Base-by-base conservation (phyloP, 2,888 invertebrate species). In the Aspidiotus destructor region DNA sequence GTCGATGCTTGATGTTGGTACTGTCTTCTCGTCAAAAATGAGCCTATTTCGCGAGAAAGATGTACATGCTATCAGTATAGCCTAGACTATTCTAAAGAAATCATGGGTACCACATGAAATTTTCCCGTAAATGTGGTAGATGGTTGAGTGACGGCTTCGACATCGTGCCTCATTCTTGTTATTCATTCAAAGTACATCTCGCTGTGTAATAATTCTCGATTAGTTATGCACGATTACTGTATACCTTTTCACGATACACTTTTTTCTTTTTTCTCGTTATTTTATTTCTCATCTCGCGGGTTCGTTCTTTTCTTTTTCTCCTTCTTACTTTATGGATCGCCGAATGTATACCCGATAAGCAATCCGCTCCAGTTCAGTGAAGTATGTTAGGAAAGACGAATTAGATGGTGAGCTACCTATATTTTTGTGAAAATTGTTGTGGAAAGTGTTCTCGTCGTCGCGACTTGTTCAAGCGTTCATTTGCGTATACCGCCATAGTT, bases 191-290 rank as follows among this genome's bases (percentile, higher is more conserved):
- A 28, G 28, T 28, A 28, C 28, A 28, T 28, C 28, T 28, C 28
- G 28, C 28, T 28, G 28, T 28, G 28, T 28, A 11, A 48, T 63
- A 53, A 63, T 53, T 57, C 65, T 57, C 65, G 44, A 65, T 65
- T 65, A 17, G 65, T 57, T 65, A 65, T 57, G 65, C 65, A 65
- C 65, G 65, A 65, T 65, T 65, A 58, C 13, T 64, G 57, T 63
- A n/a, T 52, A 48, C 63, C 48, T 13, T 52, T n/a, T 62, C 17
- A 52, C 28, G 44, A 48, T 52, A 52, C 3, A 52, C 28, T 8
- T 62, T 62, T 62, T 62, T 62, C 44, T 62, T 62, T 42, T 48
- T 52, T 52, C n/a, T 52, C n/a, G 13, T 52, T 52, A 52, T n/a
- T 52, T 52, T 52, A 1, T 2, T 52, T 13, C 52, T 13, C 52